These are phyloP conservation scores for Enhydra lutris DNA, from an alignment of 2,113 vertebrate genomes.

Conservation along the genomic window DNA sequence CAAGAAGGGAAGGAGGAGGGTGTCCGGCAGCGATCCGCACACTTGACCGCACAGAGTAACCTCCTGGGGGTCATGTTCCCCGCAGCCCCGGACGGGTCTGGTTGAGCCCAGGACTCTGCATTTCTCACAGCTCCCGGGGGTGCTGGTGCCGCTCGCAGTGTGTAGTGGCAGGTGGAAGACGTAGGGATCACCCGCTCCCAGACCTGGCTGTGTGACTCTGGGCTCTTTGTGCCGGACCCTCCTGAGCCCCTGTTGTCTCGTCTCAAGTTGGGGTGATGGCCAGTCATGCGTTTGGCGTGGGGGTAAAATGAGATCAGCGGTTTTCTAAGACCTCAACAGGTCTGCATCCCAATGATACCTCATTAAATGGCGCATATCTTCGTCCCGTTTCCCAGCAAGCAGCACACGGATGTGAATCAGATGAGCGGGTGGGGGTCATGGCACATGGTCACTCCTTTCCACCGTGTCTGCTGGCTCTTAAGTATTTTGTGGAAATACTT, in stretches of 20 bases:
- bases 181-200: background rate
- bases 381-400: no score
- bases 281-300: rapidly evolving
- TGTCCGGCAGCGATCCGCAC: rapidly evolving
- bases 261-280: rapidly evolving
- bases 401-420: rapidly evolving
- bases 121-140: rapidly evolving
- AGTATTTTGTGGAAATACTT: background rate
- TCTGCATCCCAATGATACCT: background rate
- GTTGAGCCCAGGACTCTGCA: rapidly evolving
- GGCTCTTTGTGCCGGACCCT: background rate
- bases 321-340: background rate
- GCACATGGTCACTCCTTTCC: background rate
- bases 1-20: no score
- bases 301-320: background rate
- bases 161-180: background rate
- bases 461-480: background rate
- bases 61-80: no score
- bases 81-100: rapidly evolving
- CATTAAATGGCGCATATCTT: background rate
- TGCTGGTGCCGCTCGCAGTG: rapidly evolving
- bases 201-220: background rate
- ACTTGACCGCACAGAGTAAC: background rate
- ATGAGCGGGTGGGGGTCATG: rapidly evolving
- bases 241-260: rapidly evolving